Base-by-base conservation (phyloP, 2,888 invertebrate species). In the Mesodorylaimus sp. region DNA sequence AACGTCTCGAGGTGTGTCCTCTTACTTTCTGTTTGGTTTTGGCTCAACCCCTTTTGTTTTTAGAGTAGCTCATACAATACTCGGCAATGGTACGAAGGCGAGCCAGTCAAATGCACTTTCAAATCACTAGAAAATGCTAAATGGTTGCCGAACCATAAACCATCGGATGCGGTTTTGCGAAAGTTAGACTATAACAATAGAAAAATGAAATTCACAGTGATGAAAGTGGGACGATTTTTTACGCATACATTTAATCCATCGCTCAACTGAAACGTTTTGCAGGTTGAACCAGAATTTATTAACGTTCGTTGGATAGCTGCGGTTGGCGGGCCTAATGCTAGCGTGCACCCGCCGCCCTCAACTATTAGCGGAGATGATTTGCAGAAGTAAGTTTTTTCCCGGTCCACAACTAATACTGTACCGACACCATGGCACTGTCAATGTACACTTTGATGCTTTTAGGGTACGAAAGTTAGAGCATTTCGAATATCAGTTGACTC, bases 81-180 rank as follows among this genome's bases (percentile, higher is more conserved):
- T 25, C 5, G 7, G 16, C 50, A 50, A 46, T 50, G 36, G 32
- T 81, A 79, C 67, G 77, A 78, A n/a, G 80, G 79, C 0, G 80
- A 81, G 66, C 76, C 78, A 56, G 74, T 86, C 41, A 77, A 76
- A 61, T 84, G 84, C 0, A 77, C 79, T 0, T 68, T 81, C 24
- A 78, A 79, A 19, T 76, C 79, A 41, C 70, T 86, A 50, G 80
- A 83, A 59, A 79, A 77, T 54, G 81, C 83, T 1, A 79, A 79
- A 61, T 85, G 88, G 82, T 71, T 86, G 24, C 76, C 29, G 2
- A 21, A 23, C 38, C 13, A 10, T 26, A 7, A 39, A n/a, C n/a
- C n/a, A n/a, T n/a, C n/a, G n/a, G n/a, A n/a, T n/a, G n/a, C n/a
- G n/a, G n/a, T n/a, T n/a, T n/a, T n/a, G n/a, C n/a, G n/a, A n/a